Conservation (phyloP, 2,888 invertebrate genomes). For the Sepiola atlantica region DNA sequence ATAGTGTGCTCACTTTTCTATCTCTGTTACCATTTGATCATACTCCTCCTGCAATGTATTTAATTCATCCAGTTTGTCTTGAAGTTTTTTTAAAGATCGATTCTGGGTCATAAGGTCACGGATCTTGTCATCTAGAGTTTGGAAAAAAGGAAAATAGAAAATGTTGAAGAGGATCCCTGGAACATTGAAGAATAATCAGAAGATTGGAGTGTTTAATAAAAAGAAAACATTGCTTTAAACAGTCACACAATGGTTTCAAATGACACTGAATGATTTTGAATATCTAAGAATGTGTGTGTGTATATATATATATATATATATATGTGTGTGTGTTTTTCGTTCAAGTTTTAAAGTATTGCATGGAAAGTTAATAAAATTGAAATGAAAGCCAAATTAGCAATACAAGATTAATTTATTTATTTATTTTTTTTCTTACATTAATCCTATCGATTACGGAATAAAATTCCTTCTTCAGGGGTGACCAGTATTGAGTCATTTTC, state of each 20-base stretch:
- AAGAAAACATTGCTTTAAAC: background rate
- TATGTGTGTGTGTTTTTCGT: too few species aligned
- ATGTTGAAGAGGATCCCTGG: background rate
- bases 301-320: background rate
- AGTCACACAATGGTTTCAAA: background rate
- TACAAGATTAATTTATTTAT: too few species aligned
- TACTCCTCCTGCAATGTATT: background rate
- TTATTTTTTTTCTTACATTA: too few species aligned
- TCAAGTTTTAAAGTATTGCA: too few species aligned
- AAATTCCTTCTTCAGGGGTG: too few species aligned
- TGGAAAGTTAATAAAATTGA: too few species aligned
- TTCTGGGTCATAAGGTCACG: constrained; percentile 33
- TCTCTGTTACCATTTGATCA: background rate
- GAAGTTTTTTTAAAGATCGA: constrained; percentile 6
- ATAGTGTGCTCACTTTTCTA: background rate
- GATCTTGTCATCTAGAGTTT: constrained; percentile 33
- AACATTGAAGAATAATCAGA: background rate
- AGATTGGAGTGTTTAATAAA: background rate
- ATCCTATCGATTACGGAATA: too few species aligned
- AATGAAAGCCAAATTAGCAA: too few species aligned
- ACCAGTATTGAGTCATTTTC: too few species aligned
- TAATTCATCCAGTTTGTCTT: background rate
- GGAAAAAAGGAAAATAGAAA: background rate
- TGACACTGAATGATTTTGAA: background rate
- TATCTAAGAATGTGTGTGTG: background rate